Evolutionary conservation across 2,113 vertebrate species (phyloP), one percentile per base, ranked within the genome.

Genomic region (Girardinichthys multiradiatus): DNA sequence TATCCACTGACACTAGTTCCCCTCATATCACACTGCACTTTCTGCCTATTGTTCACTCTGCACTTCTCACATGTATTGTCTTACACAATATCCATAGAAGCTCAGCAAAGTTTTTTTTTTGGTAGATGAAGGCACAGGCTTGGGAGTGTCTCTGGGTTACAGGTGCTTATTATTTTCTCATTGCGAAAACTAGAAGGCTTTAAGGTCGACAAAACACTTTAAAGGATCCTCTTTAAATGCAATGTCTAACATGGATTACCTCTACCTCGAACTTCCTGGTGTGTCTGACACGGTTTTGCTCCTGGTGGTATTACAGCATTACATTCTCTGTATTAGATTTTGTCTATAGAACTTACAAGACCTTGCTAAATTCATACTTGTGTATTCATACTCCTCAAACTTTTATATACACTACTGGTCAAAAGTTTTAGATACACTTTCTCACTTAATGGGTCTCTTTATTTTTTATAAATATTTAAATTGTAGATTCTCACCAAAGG

Each of bases 31-130:
- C 87, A 68, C 85, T 87, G 85, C 84, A 89, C 86, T 86, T 92
- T 91, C 83, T 76, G 77, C 75, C 68, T 70, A 90, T 90, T 87
- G 81, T 91, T 88, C 85, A 60, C 64, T 37, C 84, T 86, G 83
- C 77, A 85, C 89, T 92, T 94, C 92, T 94, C 94, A 93, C 91
- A 92, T 94, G 93, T 94, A 93, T 95, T 94, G 92, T 92, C 92
- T 93, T 94, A 93, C 93, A 89, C 71, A 75, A 87, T 90, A 81
- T 92, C 84, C 91, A 89, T 93, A 93, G 90, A 92, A 63, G 37
- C 72, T 84, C 29, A 64, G 39, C 71, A 86, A 83, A 85, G 68
- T 77, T 24, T 54, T 54, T n/a, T 17, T 83, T 88, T 90, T 86
- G 86, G 87, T 87, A 68, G 85, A 80, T 82, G 72, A 80, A 77